Base-by-base conservation (phyloP, 2,888 invertebrate genomes). In the Deilephila elpenor region DNA sequence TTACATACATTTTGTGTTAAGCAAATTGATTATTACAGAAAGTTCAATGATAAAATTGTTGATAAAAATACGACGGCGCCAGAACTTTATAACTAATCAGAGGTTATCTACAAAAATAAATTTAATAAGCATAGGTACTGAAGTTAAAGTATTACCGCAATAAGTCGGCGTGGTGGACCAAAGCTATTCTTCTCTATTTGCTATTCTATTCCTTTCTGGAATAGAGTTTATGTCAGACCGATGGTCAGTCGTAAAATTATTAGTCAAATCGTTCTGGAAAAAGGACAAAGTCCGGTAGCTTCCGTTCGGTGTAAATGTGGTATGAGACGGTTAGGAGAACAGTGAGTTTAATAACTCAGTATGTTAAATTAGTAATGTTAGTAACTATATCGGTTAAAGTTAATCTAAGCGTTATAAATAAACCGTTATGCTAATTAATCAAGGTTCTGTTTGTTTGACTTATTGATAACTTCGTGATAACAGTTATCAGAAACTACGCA, bases 401-500 rank as follows among this genome's bases (percentile, higher is more conserved):
- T 56, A 56, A 56, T 56, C n/a, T 56, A 0, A 44, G 19, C 34
- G 17, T 67, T 51, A 51, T 73, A 59, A 64, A 72, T 25, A 34
- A 59, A 37, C 37, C 59, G 37, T 17, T 73, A 59, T 56, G 64
- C 59, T 67, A 64, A 73, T 73, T 67, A 73, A 67, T 19, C 72
- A 67, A 73, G 67, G 72, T 73, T 72, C 56, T 73, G 72, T 73
- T 59, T 37, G 72, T 72, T 73, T 73, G 59, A 73, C 64, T 67
- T 67, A 59, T 73, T 67, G 72, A 73, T 73, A 73, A 73, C 67
- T 44, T 59, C 34, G 62, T 34, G 44, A 44, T 44, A 44, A 44
- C 44, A 44, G 44, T 56, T 73, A 73, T 73, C 72, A 67, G 67
- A 73, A 73, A 59, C 64, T 25, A 59, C 64, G 67, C 72, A 64